Evolutionary conservation across 2,888 invertebrate species (phyloP).

Genomic region (Calameuta filiformis): DNA sequence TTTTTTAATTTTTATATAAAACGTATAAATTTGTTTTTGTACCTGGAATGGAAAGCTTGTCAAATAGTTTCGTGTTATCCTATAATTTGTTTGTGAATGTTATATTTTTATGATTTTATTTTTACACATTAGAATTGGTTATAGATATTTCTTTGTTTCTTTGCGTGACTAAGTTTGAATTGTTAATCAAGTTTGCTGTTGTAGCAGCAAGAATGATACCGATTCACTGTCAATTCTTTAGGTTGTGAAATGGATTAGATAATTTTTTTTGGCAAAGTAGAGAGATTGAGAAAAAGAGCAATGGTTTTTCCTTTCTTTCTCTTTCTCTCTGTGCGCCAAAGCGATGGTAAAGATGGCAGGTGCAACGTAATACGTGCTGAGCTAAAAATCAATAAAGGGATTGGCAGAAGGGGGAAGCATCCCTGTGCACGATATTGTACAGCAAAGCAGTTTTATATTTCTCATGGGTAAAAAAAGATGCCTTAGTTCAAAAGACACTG

Average conservation of each 20-base stretch:
- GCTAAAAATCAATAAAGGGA: slow-evolving; percentile 58
- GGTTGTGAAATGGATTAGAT: neutral
- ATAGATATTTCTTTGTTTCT: neutral
- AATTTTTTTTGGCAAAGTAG: neutral
- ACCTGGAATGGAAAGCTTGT: no score
- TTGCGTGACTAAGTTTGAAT: neutral
- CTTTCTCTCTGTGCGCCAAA: neutral
- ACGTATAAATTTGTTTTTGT: neutral
- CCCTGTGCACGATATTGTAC: slow-evolving; percentile 31
- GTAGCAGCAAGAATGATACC: neutral
- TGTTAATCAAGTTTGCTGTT: no score
- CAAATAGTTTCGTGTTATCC: neutral
- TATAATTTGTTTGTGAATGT: neutral
- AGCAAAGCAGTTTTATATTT: slow-evolving; percentile 18
- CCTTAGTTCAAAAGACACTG: neutral
- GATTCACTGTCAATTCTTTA: neutral
- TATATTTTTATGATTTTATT: neutral
- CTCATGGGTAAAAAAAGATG: neutral
- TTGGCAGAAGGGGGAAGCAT: slow-evolving; percentile 44
- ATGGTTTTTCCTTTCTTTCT: neutral
- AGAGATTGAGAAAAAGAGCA: neutral
- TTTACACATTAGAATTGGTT: neutral
- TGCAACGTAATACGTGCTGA: slow-evolving; percentile 33
- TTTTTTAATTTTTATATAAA: neutral
- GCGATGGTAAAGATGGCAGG: slow-evolving; percentile 49